Evolutionary conservation across 2,888 invertebrate species (phyloP), one percentile per base, ranked within the genome.

Genomic region (Plusia festucae): DNA sequence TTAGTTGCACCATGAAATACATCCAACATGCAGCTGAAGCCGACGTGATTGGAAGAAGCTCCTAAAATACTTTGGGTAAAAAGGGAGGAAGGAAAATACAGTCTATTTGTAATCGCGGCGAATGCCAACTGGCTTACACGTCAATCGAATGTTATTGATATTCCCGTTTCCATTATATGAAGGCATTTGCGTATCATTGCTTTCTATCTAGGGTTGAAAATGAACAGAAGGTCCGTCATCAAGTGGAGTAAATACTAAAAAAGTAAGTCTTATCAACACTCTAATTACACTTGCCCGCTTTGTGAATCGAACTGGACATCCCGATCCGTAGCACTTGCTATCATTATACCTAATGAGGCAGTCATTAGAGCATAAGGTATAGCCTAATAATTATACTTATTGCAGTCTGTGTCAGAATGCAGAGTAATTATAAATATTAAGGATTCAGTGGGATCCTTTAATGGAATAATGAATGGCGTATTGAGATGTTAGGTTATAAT

Each of bases 351-450:
- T 56, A 62, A 71, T 62, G 66, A 13, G 44, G 76, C 53, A 52
- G 32, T 53, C 53, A 71, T 71, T 71, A 71, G 24, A 57, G 24
- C 30, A 60, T 53, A 71, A 71, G 66, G 52, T 61, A 52, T 34
- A 61, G 51, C 34, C 53, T 34, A 53, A 62, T 70, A 76, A 65
- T 62, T 65, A 72, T 18, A 65, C 22, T 60, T 27, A 57, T 54
- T 57, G 67, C 66, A 66, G 61, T 27, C 52, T 46, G 62, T 72
- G 68, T 65, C 69, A 76, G 65, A 71, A 80, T 71, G 67, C 66
- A 70, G 55, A 62, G 66, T 66, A 78, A 78, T 78, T 80, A 80
- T 69, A 69, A 77, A 77, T 78, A 70, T 69, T 69, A 69, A 72
- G 53, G 60, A 76, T 76, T 73, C 62, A 73, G 27, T 32, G 59